Evolutionary conservation across 2,888 invertebrate species (phyloP).

Genomic region (Laspeyria flexula): DNA sequence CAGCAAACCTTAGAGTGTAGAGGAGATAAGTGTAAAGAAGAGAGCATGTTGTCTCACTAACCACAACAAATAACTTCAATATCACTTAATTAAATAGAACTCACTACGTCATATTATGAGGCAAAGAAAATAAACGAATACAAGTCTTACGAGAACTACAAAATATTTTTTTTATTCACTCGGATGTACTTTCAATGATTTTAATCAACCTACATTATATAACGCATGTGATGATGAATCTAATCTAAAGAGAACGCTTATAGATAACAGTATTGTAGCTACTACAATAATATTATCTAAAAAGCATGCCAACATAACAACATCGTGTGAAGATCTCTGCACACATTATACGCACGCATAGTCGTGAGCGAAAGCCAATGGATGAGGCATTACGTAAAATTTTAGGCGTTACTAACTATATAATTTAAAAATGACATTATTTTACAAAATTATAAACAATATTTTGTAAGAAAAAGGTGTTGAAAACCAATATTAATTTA

Average conservation of each 20-base stretch:
- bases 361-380: constrained; percentile 72
- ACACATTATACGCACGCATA: constrained; percentile 66
- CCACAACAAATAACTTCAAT: too few relatives aligned
- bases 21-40: too few relatives aligned
- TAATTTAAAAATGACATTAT: constrained; percentile 33
- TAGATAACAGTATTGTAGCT: constrained; percentile 24
- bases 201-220: not conserved
- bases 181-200: too few relatives aligned
- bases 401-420: constrained; percentile 32
- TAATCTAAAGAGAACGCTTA: constrained; percentile 12
- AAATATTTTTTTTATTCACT: too few relatives aligned
- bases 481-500: too few relatives aligned
- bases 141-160: too few relatives aligned
- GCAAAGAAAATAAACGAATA: too few relatives aligned
- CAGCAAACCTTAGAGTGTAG: too few relatives aligned
- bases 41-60: too few relatives aligned
- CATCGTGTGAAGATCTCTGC: constrained; percentile 70
- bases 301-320: constrained; percentile 46
- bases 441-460: constrained; percentile 26
- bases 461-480: too few relatives aligned
- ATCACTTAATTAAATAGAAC: too few relatives aligned
- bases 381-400: constrained; percentile 60
- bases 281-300: constrained; percentile 33
- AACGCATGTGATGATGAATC: not conserved
- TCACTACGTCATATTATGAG: too few relatives aligned